These are phyloP conservation scores for Mesitornis unicolor DNA, from an alignment of 2,113 vertebrate species.

Conservation along the genomic window DNA sequence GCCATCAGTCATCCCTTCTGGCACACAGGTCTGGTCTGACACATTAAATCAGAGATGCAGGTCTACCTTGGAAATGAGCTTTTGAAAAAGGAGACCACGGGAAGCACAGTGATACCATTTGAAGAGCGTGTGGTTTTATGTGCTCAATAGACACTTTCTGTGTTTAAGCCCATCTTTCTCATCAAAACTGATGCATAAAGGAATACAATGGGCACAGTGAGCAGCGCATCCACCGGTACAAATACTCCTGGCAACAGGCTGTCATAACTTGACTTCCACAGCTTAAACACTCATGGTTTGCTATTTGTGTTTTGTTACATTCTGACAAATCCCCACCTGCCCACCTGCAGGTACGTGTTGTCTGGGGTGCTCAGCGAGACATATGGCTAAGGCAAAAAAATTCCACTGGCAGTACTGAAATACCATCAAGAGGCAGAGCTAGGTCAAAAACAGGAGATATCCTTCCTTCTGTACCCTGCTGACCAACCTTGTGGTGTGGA, in stretches of 20 bases:
- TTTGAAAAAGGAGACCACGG: neutral
- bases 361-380: neutral
- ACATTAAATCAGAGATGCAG: neutral
- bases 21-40: neutral
- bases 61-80: neutral
- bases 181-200: neutral
- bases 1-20: neutral
- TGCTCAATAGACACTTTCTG: neutral
- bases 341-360: neutral
- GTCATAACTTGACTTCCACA: neutral
- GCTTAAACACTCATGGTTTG: neutral
- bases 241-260: neutral
- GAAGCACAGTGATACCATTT: neutral
- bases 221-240: neutral
- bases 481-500: neutral
- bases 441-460: neutral
- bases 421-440: neutral
- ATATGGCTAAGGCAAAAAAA: neutral
- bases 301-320: slow-evolving; percentile 30
- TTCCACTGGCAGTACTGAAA: neutral
- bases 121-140: neutral
- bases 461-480: neutral
- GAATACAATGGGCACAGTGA: neutral
- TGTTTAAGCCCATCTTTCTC: neutral
- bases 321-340: slow-evolving; percentile 46